Evolutionary conservation across 2,113 vertebrate genomes (phyloP).

Genomic region (Pionites leucogaster): DNA sequence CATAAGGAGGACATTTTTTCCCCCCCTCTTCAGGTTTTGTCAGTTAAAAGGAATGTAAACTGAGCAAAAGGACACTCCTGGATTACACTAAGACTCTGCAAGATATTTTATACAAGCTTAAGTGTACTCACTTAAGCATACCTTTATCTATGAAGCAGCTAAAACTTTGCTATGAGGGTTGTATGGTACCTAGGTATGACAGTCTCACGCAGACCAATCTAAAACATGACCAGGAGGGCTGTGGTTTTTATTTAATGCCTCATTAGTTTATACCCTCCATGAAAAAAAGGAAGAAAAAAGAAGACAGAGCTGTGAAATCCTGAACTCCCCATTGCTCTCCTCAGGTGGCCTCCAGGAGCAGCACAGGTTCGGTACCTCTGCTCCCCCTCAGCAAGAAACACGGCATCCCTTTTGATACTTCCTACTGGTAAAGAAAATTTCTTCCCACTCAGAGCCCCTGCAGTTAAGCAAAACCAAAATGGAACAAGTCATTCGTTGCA

Average conservation of each 20-base stretch:
- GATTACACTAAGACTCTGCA: neutral
- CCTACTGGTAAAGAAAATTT: neutral
- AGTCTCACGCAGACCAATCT: neutral
- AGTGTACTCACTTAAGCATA: neutral
- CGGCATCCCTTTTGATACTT: neutral
- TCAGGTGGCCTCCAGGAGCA: neutral
- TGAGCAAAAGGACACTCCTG: neutral
- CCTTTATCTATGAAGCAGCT: neutral
- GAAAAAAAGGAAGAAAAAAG: neutral
- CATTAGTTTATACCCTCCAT: neutral
- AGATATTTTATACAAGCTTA: neutral
- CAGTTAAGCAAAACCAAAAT: neutral
- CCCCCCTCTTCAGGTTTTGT: neutral
- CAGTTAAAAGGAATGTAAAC: conserved; percentile 3
- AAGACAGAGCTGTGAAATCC: neutral
- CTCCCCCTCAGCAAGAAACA: neutral
- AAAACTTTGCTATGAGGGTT: neutral
- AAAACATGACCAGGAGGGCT: neutral
- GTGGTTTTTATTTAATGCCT: neutral
- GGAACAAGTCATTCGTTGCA: neutral
- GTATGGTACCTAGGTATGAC: neutral
- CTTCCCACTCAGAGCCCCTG: neutral
- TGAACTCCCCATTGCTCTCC: neutral
- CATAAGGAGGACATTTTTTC: neutral
- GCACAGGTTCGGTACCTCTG: neutral